Evolutionary conservation across 2,888 invertebrate genomes (phyloP), one percentile per base, ranked within the genome.

Genomic region (Euzetes globulus): DNA sequence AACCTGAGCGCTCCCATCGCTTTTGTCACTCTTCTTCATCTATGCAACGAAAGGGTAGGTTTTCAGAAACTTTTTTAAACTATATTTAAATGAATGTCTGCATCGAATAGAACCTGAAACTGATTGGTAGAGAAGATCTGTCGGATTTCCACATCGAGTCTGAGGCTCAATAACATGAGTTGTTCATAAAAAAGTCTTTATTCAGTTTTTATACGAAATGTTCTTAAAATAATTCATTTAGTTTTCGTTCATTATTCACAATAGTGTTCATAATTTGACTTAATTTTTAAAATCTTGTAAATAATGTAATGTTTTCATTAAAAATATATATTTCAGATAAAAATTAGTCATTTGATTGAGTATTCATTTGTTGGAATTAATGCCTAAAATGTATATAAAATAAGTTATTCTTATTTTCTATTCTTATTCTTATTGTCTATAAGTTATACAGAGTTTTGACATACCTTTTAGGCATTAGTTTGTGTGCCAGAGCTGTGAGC

Each of bases 1-100:
- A 88, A 91, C 29, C 84, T 94, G 72, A 91, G 90, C 80, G 87
- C 89, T 33, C 89, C 91, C 0, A 85, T 93, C 73, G 90, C 91
- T 0, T 88, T 93, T 82, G 87, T 91, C 29, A 90, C 92, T 0
- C 84, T 93, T 22, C 84, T 94, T 5, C 93, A 94, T 85, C 84
- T 94, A 79, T 90, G 91, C 2, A 94, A 94, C 81, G 93, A 94
- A 81, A 88, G 89, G 81, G 83, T 76, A 52, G 15, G 72, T 75
- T 19, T 58, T 47, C 22, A 19, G 1, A 33, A 1, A 68, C 19
- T 19, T 41, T 22, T 41, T 68, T 33, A 25, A 7, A 27, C 3
- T 33, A 63, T 19, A 9, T 33, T 29, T 60, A 5, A 37, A 11
- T 37, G 6, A 68, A 19, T 19, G 2, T n/a, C 37, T 65, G 9